Evolutionary conservation across 1,140 invertebrate species (phyloP), one percentile per base, ranked within the genome.

Genomic region (Campodea augens): DNA sequence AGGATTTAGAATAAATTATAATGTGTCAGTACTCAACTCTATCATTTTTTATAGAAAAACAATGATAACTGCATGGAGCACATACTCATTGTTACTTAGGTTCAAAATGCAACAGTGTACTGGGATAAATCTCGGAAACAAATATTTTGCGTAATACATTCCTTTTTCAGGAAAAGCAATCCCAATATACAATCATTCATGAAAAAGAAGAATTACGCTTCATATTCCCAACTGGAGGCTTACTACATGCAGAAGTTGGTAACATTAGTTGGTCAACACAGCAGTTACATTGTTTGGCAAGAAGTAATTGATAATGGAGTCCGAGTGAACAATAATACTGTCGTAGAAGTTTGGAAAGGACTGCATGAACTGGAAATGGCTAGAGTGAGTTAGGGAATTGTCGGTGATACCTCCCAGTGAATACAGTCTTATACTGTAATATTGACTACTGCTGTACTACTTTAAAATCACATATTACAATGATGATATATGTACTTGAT

Each of bases 301-400:
- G 75, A 78, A 57, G 69, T 77, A 3, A 66, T 77, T 50, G 72
- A 76, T 50, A 72, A 77, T 61, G 65, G 64, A 45, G 69, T 69
- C 5, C 59, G 61, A 39, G 50, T 66, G 10, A 48, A 55, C 24
- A 45, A 10, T 13, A 22, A 46, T 7, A 46, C 45, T 15, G 24
- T 46, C 46, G 52, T 66, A 19, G 57, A 62, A 42, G 57, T 63
- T 22, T 68, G 66, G 66, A 60, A 59, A 40, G 54, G 49, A n/a
- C n/a, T n/a, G n/a, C n/a, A n/a, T n/a, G n/a, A n/a, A n/a, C n/a
- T n/a, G n/a, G n/a, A n/a, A n/a, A n/a, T n/a, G n/a, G n/a, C n/a
- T n/a, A n/a, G n/a, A n/a, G n/a, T n/a, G n/a, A n/a, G n/a, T n/a
- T n/a, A n/a, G n/a, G n/a, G n/a, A n/a, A n/a, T n/a, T n/a, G n/a